Conservation (phyloP, 2,113 vertebrate genomes). For the Cromileptes altivelis region DNA sequence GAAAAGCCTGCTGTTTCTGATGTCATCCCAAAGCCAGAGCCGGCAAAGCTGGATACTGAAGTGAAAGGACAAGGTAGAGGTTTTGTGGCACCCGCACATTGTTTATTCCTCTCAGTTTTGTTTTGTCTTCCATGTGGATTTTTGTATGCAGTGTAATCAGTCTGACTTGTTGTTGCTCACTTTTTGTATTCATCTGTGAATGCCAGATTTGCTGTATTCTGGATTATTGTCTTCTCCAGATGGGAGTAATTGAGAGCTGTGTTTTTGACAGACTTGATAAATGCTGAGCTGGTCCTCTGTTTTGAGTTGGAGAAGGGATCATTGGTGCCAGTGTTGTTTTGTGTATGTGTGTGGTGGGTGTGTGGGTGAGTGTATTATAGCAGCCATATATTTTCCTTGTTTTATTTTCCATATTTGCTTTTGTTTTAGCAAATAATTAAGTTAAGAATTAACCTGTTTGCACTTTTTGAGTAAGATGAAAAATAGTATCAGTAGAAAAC, state of each 20-base stretch:
- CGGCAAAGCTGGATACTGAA: background rate
- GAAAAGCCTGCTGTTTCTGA: background rate
- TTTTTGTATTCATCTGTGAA: background rate
- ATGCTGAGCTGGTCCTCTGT: background rate
- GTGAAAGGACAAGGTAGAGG: background rate
- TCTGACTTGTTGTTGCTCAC: slow-evolving; percentile 1
- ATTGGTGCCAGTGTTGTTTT: slow-evolving; percentile 5
- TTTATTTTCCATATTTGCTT: slow-evolving; percentile 7
- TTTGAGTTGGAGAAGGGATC: background rate
- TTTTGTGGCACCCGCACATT: background rate
- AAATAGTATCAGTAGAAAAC: no score
- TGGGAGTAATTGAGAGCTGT: background rate
- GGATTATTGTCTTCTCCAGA: slow-evolving; percentile 2
- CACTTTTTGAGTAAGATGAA: no score
- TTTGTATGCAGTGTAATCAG: background rate
- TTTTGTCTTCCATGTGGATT: background rate
- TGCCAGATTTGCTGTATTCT: background rate
- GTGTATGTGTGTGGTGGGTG: background rate
- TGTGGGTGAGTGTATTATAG: background rate
- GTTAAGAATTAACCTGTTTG: no score
- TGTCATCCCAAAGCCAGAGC: slow-evolving; percentile 9
- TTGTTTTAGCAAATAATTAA: background rate
- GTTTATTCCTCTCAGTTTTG: slow-evolving; percentile 3
- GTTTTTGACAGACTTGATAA: slow-evolving; percentile 2
- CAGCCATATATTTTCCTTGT: background rate